phyloP scores from a whole-genome alignment of 2,888 invertebrate species.

The Drosophila pseudotakahashii region DNA sequence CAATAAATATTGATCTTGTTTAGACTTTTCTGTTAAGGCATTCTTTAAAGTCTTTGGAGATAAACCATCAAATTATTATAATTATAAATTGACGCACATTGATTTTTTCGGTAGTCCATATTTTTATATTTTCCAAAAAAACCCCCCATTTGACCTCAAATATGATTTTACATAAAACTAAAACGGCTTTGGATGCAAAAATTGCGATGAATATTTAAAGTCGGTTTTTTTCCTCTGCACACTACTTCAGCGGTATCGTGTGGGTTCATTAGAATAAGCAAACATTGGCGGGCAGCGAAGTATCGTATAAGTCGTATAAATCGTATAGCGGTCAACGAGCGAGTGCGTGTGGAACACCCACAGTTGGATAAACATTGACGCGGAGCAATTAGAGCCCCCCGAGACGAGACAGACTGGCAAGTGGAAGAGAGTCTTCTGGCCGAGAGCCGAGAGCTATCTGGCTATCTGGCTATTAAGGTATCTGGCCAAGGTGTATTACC shows the following conservation, averaged over 20 bases:
- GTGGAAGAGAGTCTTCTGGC: conserved; percentile 35
- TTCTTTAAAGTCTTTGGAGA: background rate
- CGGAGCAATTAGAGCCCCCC: conserved; percentile 69
- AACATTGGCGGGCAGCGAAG: conserved; percentile 45
- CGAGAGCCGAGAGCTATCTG: background rate
- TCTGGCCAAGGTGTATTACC: conserved; percentile 16
- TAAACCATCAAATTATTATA: background rate
- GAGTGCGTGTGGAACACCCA: conserved; percentile 71
- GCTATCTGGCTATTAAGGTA: too few species aligned
- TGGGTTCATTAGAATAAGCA: conserved; percentile 70
- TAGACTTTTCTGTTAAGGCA: background rate
- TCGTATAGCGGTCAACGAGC: conserved; percentile 66
- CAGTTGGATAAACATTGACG: conserved; percentile 71
- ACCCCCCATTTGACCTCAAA: background rate
- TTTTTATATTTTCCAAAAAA: background rate
- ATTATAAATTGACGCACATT: background rate
- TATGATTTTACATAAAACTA: too few species aligned
- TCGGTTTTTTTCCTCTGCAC: conserved; percentile 1
- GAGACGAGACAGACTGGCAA: conserved; percentile 48
- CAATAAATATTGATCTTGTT: conserved; percentile 1
- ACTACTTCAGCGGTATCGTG: conserved; percentile 7
- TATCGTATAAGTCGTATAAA: conserved; percentile 32
- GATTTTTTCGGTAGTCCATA: background rate
- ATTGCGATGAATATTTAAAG: background rate
- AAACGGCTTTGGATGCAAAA: background rate